phyloP scores from a whole-genome alignment of 2,797 vertebrate species.

The Lacerta viridis region DNA sequence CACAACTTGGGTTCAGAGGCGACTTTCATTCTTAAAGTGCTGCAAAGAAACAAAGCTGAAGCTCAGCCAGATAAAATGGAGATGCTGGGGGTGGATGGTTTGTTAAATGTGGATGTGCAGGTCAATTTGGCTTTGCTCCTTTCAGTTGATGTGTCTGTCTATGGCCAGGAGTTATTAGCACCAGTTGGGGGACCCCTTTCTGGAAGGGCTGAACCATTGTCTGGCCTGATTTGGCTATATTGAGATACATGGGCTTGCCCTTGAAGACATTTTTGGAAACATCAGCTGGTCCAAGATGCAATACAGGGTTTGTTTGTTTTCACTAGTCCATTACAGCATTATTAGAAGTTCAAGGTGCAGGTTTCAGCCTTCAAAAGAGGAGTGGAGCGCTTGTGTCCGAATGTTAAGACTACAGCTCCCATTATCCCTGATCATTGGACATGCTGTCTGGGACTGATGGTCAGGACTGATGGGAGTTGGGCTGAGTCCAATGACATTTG shows the following conservation, averaged over 20 bases:
- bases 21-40: background rate
- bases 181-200: background rate
- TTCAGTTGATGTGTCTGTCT: background rate
- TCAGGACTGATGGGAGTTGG: background rate
- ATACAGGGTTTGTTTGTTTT: background rate
- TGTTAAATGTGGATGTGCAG: background rate
- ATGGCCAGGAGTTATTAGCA: background rate
- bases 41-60: background rate
- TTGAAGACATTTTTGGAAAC: background rate
- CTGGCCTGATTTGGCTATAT: background rate
- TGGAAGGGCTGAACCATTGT: background rate
- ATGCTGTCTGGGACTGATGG: background rate
- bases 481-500: background rate
- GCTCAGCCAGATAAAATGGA: background rate
- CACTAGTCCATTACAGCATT: background rate
- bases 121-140: background rate
- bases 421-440: background rate
- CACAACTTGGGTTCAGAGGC: background rate
- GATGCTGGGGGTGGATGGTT: background rate
- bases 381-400: background rate
- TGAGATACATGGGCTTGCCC: background rate
- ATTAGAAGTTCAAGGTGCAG: background rate
- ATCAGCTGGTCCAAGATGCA: background rate
- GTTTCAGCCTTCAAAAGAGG: background rate
- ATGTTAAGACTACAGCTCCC: background rate